phyloP scores from a whole-genome alignment of 2,113 vertebrate species.

The Salvelinus sp. region DNA sequence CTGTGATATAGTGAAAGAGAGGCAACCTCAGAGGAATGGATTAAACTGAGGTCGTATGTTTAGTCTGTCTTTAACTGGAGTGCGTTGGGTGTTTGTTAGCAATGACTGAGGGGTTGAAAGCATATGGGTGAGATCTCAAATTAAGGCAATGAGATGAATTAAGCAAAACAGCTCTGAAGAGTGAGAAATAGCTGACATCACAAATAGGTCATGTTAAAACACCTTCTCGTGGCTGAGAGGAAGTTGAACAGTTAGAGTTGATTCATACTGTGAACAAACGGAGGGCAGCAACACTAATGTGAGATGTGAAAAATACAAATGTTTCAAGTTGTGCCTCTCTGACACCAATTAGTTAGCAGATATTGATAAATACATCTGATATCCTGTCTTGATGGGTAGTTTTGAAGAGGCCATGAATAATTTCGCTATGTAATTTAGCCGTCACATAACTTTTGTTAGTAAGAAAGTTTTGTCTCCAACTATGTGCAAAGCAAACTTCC shows the following conservation, averaged over 20 bases:
- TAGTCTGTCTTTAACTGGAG: not conserved
- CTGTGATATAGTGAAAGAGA: not conserved
- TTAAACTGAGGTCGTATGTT: not conserved
- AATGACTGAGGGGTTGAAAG: not conserved
- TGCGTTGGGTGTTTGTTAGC: not conserved
- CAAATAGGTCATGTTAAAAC: conserved; percentile 3
- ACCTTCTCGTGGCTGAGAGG: not conserved
- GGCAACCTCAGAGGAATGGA: not conserved
- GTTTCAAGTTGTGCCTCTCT: not conserved
- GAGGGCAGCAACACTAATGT: not conserved
- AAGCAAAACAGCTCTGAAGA: conserved; percentile 2
- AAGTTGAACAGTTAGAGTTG: not conserved
- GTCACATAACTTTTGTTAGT: not conserved
- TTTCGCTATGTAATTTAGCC: not conserved
- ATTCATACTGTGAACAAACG: not conserved
- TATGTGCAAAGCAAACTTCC: too few relatives aligned
- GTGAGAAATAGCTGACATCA: conserved; percentile 14
- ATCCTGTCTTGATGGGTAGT: not conserved
- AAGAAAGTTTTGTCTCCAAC: not conserved
- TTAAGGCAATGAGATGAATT: conserved; percentile 26
- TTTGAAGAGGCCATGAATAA: not conserved
- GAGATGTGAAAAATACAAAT: not conserved
- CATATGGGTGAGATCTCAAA: not conserved
- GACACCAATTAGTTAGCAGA: not conserved
- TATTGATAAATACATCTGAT: not conserved